Evolutionary conservation across 2,888 invertebrate species (phyloP), one percentile per base, ranked within the genome.

Genomic region (Hermodice carunculata): DNA sequence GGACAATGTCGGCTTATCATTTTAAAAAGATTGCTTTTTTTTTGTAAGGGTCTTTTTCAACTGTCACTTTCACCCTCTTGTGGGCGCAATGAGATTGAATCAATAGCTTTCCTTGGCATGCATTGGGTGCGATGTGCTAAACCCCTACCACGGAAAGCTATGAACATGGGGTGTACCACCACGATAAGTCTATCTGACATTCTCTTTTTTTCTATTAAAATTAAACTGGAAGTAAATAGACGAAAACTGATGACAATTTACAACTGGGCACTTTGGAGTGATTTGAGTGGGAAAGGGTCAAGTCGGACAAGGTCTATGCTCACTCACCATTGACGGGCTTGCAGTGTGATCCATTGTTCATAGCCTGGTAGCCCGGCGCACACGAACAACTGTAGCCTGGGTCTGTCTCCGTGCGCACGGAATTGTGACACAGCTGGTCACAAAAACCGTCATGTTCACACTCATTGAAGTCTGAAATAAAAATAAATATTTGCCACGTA

Each of bases 321-420:
- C 43, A 58, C 58, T 86, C 85, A 94, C 94, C 91, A 86, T 94
- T 92, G 63, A 91, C 82, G 26, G 92, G 92, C 57, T 84, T 81
- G 85, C 94, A 94, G 26, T 46, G 11, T n/a, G n/a, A n/a, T 4
- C 19, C 52, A 14, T 88, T 86, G 17, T 88, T 88, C 78, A 89
- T 89, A 59, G 87, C 84, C 61, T 83, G 83, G 86, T 94, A 94
- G 1, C 94, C 94, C 19, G 87, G 80, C 2, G 89, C 90, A 88
- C 95, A 95, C 14, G 89, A 86, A 87, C 95, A 96, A 48, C 87
- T 82, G 86, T 88, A 93, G 37, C 91, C 90, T 67, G 91, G 91
- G 29, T 87, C 85, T 19, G 63, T 52, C n/a, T n/a, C n/a, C 2
- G 29, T 6, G 4, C 58, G 46, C n/a, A 26, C 44, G 89, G 89